Evolutionary conservation across 1,140 invertebrate genomes (phyloP).

Genomic region (Hormaphis cornu): DNA sequence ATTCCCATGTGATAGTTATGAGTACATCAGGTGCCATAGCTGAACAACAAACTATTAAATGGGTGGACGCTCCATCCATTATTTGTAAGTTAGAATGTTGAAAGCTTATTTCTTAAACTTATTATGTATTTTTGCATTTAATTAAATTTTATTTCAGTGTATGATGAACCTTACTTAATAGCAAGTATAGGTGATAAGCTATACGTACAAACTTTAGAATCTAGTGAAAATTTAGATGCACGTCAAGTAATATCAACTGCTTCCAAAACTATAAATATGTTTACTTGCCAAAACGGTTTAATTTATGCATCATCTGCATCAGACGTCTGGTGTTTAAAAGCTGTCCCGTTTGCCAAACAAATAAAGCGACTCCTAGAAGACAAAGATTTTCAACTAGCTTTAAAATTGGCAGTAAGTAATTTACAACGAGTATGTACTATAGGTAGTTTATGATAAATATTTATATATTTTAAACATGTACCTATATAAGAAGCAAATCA

Average conservation of each 20-base stretch:
- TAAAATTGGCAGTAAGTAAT: conserved; percentile 74
- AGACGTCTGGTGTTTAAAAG: conserved; percentile 75
- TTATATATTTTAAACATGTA: neutral
- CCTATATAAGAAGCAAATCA: too few relatives aligned
- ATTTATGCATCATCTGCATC: conserved; percentile 78
- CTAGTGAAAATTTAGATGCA: conserved; percentile 37
- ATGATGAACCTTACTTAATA: conserved; percentile 84
- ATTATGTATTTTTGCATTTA: neutral
- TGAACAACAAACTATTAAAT: conserved; percentile 62
- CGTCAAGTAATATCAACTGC: conserved; percentile 16
- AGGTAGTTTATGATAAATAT: too few relatives aligned
- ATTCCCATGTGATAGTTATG: conserved; percentile 74
- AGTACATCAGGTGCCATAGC: conserved; percentile 60
- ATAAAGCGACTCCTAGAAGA: conserved; percentile 69
- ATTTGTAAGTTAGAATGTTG: conserved; percentile 49
- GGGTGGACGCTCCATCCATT: conserved; percentile 67
- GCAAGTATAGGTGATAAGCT: conserved; percentile 70
- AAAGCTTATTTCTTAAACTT: neutral
- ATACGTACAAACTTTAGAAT: conserved; percentile 67
- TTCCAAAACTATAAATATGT: conserved; percentile 52
- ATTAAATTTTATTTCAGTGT: conserved; percentile 50
- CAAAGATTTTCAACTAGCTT: conserved; percentile 89
- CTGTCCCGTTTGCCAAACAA: conserved; percentile 69
- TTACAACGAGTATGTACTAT: neutral
- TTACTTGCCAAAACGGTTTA: conserved; percentile 65